These are phyloP conservation scores for Trichechus manatus DNA, from an alignment of 2,113 vertebrate species.

Conservation along the genomic window DNA sequence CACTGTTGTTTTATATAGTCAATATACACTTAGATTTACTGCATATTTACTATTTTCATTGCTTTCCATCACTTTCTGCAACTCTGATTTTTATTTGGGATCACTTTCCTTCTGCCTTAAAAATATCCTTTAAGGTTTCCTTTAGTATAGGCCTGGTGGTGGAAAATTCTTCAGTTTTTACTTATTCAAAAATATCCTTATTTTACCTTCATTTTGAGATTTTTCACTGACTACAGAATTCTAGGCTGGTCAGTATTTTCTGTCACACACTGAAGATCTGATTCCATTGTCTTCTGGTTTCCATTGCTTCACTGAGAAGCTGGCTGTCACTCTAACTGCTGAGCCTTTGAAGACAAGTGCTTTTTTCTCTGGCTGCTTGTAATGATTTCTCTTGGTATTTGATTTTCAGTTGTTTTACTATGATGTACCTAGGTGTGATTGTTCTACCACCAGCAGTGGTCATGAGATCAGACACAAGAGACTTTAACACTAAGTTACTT, in stretches of 20 bases:
- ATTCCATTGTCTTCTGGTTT: background rate
- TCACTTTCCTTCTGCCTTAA: background rate
- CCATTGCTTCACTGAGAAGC: background rate
- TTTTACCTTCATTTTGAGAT: background rate
- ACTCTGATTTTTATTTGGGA: background rate
- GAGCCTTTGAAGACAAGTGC: background rate
- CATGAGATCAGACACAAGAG: background rate
- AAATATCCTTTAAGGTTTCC: background rate
- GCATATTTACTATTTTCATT: background rate
- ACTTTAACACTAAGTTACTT: background rate
- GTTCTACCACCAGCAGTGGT: background rate
- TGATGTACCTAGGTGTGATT: background rate
- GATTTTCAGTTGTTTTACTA: background rate
- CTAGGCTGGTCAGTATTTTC: background rate
- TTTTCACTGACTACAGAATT: background rate
- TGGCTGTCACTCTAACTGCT: background rate
- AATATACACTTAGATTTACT: background rate
- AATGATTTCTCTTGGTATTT: background rate
- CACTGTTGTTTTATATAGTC: background rate
- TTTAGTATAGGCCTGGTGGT: background rate
- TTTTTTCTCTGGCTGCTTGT: background rate
- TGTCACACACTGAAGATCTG: background rate
- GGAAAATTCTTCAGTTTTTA: slow-evolving; percentile 20
- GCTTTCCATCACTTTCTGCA: background rate
- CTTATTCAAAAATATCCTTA: background rate